Conservation (phyloP, 2,888 invertebrate genomes). For the Lycophotia porphyrea region DNA sequence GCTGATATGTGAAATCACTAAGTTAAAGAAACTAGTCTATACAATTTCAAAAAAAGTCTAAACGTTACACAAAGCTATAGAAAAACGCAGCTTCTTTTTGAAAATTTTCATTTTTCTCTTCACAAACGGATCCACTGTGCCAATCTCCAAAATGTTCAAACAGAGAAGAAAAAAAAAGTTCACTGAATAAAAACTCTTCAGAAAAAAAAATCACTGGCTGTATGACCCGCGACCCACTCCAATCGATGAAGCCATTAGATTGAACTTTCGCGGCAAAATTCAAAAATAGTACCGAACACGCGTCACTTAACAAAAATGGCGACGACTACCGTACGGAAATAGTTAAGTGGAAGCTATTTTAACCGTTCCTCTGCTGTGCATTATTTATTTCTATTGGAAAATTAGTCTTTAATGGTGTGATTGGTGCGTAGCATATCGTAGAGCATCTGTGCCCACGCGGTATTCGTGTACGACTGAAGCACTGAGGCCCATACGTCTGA, state of each 20-base stretch:
- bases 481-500: conserved; percentile 74
- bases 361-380: conserved; percentile 80
- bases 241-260: conserved; percentile 77
- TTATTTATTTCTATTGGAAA: conserved; percentile 89
- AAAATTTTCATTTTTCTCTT: conserved; percentile 89
- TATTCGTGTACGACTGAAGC: conserved; percentile 78
- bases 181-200: conserved; percentile 26
- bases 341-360: conserved; percentile 83
- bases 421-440: conserved; percentile 77
- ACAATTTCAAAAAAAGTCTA: conserved; percentile 65
- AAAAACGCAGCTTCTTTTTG: conserved; percentile 88
- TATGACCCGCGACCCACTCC: conserved; percentile 67
- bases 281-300: conserved; percentile 78
- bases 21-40: conserved; percentile 47
- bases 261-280: conserved; percentile 81
- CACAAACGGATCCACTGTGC: conserved; percentile 86
- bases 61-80: conserved; percentile 78
- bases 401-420: conserved; percentile 86
- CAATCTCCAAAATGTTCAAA: conserved; percentile 52
- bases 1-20: conserved; percentile 73
- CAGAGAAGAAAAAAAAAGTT: conserved; percentile 35
- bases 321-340: conserved; percentile 78
- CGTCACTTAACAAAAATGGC: conserved; percentile 78
- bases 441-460: conserved; percentile 85
- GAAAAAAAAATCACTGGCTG: conserved; percentile 69